Evolutionary conservation across 2,113 vertebrate species (phyloP).

Genomic region (Sturnira hondurensis): DNA sequence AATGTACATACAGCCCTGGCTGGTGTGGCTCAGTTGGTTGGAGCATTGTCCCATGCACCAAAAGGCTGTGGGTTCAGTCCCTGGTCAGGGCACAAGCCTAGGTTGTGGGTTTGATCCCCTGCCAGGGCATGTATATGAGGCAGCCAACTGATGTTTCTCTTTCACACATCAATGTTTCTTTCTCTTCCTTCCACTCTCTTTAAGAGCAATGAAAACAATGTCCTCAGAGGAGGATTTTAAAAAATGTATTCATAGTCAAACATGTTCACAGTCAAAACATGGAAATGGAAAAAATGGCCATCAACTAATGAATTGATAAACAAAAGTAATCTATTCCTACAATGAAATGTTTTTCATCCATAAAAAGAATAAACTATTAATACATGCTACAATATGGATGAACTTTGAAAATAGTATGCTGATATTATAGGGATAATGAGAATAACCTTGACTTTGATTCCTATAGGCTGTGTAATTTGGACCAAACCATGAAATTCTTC

Average conservation of each 20-base stretch:
- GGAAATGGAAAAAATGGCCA: not conserved
- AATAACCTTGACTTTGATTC: not conserved
- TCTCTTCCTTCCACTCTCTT: not conserved
- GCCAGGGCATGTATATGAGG: too few relatives aligned
- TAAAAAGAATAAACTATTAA: not conserved
- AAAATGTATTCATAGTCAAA: not conserved
- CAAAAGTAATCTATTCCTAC: not conserved
- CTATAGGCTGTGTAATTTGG: not conserved
- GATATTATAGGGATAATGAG: not conserved
- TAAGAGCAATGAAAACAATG: not conserved
- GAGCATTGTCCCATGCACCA: too few relatives aligned
- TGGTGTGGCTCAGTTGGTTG: not conserved
- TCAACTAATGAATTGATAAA: not conserved
- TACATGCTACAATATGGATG: not conserved
- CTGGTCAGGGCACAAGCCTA: too few relatives aligned
- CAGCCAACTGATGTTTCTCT: not conserved
- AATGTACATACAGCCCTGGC: not conserved
- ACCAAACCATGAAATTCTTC: not conserved
- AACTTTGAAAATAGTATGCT: constrained; percentile 8
- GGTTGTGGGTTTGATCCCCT: too few relatives aligned
- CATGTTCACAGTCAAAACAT: not conserved
- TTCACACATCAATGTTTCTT: not conserved
- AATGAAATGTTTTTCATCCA: not conserved
- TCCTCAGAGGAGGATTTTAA: not conserved
- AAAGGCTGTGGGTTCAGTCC: too few relatives aligned